Percentiles rank a stretch among this genome's conserved stretches.
phyloP scores from a whole-genome alignment of 2,113 vertebrate species.

The Henicopernis longicauda region DNA sequence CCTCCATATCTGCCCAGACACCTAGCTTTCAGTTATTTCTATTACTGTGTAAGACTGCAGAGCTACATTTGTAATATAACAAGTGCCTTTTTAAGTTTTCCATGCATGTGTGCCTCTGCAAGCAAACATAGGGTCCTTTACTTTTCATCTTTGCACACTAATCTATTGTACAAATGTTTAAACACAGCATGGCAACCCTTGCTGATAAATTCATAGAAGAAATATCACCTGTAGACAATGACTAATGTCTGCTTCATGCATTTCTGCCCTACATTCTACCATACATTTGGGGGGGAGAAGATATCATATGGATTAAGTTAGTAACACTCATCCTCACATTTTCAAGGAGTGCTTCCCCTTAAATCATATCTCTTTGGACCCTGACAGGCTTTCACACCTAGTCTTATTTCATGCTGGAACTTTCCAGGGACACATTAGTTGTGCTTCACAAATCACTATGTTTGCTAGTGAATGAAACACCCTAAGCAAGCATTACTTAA shows the following conservation, averaged over 20 bases:
- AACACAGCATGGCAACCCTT: slow-evolving; percentile 59
- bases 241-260: slow-evolving; percentile 73
- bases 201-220: slow-evolving; percentile 67
- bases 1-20: neutral
- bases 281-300: slow-evolving; percentile 59
- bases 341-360: slow-evolving; percentile 68
- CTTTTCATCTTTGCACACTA: slow-evolving; percentile 63
- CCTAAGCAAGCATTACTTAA: slow-evolving; percentile 67
- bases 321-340: slow-evolving; percentile 76
- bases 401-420: slow-evolving; percentile 77
- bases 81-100: neutral
- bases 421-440: slow-evolving; percentile 80
- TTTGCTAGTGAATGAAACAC: slow-evolving; percentile 68
- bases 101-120: neutral
- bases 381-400: slow-evolving; percentile 79
- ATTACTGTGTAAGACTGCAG: neutral
- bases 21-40: neutral
- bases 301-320: slow-evolving; percentile 85
- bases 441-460: slow-evolving; percentile 83
- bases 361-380: slow-evolving; percentile 74
- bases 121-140: neutral
- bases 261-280: slow-evolving; percentile 52
- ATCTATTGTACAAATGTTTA: slow-evolving; percentile 75
- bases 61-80: neutral
- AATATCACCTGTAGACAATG: slow-evolving; percentile 76